Evolutionary conservation across 2,113 vertebrate species (phyloP).

Genomic region (Taxidea taxus): DNA sequence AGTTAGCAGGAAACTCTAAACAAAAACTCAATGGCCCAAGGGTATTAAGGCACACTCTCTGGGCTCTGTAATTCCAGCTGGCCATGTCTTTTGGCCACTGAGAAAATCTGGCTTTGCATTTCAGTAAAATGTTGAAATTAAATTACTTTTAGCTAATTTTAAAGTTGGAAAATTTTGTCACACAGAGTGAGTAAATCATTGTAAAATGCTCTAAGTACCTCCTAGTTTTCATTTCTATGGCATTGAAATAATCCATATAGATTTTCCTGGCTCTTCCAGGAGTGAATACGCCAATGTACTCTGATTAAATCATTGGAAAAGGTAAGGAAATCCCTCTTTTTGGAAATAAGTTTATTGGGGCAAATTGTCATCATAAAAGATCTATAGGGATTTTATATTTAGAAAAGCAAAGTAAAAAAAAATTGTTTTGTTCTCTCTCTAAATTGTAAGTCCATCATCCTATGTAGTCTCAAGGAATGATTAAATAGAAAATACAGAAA

Average conservation of each 20-base stretch:
- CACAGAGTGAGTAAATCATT: conserved; percentile 62
- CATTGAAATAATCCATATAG: conserved; percentile 55
- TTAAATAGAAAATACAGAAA: background rate
- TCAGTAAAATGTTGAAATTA: conserved; percentile 69
- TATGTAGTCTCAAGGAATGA: background rate
- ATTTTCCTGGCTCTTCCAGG: conserved; percentile 55
- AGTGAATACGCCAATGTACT: conserved; percentile 53
- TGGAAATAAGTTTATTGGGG: conserved; percentile 51
- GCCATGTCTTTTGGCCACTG: conserved; percentile 38
- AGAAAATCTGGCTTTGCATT: conserved; percentile 56
- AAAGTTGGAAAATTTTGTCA: conserved; percentile 65
- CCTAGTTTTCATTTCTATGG: conserved; percentile 62
- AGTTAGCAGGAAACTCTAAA: conserved; percentile 46
- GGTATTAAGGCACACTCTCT: background rate
- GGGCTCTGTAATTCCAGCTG: conserved; percentile 38
- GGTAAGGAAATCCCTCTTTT: conserved; percentile 48
- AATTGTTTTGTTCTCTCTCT: background rate
- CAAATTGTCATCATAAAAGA: conserved; percentile 41
- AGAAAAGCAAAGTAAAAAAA: conserved; percentile 30
- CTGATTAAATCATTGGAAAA: conserved; percentile 66
- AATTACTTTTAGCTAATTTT: conserved; percentile 64
- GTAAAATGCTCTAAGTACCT: conserved; percentile 54
- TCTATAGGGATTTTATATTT: conserved; percentile 20
- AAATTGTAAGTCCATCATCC: background rate
- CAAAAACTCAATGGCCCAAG: conserved; percentile 4